Base-by-base conservation (phyloP, 1,140 invertebrate species). In the Eumaeus atala region DNA sequence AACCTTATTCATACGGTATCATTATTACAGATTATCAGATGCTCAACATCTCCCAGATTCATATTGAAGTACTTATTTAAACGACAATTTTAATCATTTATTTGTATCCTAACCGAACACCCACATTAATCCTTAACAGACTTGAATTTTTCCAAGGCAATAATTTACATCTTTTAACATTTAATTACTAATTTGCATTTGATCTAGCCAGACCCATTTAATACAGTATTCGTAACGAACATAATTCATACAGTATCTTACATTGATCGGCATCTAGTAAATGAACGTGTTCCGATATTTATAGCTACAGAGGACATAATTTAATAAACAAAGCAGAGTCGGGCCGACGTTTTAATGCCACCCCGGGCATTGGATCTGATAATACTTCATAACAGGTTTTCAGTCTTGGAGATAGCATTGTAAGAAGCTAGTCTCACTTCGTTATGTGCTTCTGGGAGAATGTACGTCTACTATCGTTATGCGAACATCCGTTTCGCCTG, bases 241-340 rank as follows among this genome's bases (percentile, higher is more conserved):
- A 84, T 84, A 74, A 80, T 68, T 83, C 79, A 84, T 82, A 64
- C 70, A 62, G 64, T 86, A 86, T 86, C 83, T 64, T 58, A 61
- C 56, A 65, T 55, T 54, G 69, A 87, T 87, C 84, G 77, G 76
- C 72, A 84, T 83, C 79, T 67, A 78, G 75, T 82, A 87, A 87
- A 87, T 84, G 83, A 87, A 84, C 74, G 77, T 75, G 49, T 54
- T 40, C 47, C 21, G 66, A 78, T 76, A 80, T 78, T 82, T 83
- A 77, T 80, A 75, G 75, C 64, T 59, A 58, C 64, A 66, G 63
- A 74, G 74, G 84, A 87, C 84, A 82, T 87, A 84, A 87, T 87
- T 87, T 87, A 87, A 87, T 87, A 87, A 87, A 87, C 84, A 87
- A 87, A 87, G 75, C 79, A 82, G 79, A 64, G 58, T 63, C 73